phyloP scores from a whole-genome alignment of 2,797 vertebrate species.

The Parotocinclus haroldoi region DNA sequence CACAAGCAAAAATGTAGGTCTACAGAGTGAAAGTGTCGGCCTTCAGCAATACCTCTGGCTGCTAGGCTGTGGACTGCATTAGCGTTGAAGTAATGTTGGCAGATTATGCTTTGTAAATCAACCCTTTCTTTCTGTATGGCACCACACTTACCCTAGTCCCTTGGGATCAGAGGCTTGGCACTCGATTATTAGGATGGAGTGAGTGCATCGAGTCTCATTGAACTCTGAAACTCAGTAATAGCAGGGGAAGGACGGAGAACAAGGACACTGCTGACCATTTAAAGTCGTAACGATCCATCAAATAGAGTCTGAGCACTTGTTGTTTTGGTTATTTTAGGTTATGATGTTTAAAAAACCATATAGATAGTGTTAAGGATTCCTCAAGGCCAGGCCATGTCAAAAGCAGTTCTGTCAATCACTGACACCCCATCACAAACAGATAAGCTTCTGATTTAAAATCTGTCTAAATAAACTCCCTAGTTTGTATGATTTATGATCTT shows the following conservation, averaged over 20 bases:
- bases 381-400: no score
- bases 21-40: not conserved
- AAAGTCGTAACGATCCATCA: not conserved
- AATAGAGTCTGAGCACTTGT: no score
- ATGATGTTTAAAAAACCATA: no score
- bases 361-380: no score
- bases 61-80: constrained; percentile 14
- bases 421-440: no score
- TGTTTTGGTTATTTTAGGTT: no score
- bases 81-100: constrained; percentile 36
- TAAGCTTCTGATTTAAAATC: no score
- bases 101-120: constrained; percentile 31
- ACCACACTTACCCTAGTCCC: not conserved
- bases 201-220: constrained; percentile 25
- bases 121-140: not conserved
- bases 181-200: constrained; percentile 36
- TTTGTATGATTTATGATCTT: no score
- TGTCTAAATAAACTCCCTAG: no score
- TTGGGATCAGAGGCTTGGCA: constrained; percentile 4
- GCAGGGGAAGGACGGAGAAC: not conserved
- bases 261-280: constrained; percentile 1
- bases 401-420: no score
- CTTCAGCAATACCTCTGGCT: constrained; percentile 12
- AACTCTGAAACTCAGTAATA: constrained; percentile 11
- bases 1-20: not conserved